Base-by-base conservation (phyloP, 2,888 invertebrate genomes). In the Trichopria drosophilae region DNA sequence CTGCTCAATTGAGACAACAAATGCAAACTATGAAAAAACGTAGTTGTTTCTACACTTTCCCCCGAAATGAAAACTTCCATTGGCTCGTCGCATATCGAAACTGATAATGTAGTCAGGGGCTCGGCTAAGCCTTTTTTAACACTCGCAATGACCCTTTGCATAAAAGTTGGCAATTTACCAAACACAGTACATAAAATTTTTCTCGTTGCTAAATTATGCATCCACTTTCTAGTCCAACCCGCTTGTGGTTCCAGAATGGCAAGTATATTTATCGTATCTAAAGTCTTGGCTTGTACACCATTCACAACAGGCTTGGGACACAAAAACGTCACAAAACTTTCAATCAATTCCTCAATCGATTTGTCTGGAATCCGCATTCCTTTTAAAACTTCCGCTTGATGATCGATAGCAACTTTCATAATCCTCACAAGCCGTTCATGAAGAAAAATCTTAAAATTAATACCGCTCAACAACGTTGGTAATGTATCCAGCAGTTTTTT, bases 401-500 rank as follows among this genome's bases (percentile, higher is more conserved):
- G 63, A 20, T 61, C 59, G 6, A 75, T 44, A 13, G 71, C 61
- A 28, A 73, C 31, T 41, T 66, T 48, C 61, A 69, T 65, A 15
- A 73, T 57, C 6, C 71, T 62, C 36, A 71, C 63, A 2, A 75
- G 45, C 54, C 71, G 73, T 44, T 75, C 75, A 32, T 75, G 75
- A 1, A 68, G 40, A 26, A 72, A 69, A 32, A 72, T 62, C 53
- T 73, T 73, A 50, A 73, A 75, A 53, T 73, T 74, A 15, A 74
- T 64, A 2, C 75, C 75, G 12, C 66, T 65, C 3, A 61, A 60
- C 1, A 70, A 50, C 16, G 68, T 71, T 2, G 73, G 75, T 16
- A 73, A 51, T 5, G 61, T 55, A 12, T 73, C 70, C 19, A 57
- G 58, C 3, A 64, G 44, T 26, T 65, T 68, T 28, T 60, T 63